phyloP scores from a whole-genome alignment of 1,140 invertebrate genomes.

The Sarcophaga bullata region DNA sequence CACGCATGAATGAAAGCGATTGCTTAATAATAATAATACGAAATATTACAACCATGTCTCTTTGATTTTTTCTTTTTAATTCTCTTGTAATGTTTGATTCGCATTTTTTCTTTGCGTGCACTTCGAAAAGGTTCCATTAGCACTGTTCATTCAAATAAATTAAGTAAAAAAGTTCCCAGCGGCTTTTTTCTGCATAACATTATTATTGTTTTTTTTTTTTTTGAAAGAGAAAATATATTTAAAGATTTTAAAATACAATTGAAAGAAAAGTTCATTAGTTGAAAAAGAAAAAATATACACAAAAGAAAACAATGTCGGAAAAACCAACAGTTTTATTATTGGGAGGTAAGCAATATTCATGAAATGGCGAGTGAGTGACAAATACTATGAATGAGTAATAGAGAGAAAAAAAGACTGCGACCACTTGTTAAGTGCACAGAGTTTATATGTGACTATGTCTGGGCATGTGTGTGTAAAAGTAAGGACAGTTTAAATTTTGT shows the following conservation, averaged over 20 bases:
- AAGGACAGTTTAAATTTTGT: no score
- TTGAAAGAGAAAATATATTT: no score
- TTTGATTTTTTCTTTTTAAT: neutral
- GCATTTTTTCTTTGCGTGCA: neutral
- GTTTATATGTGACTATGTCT: no score
- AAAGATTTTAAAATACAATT: neutral
- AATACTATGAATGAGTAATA: constrained; percentile 24
- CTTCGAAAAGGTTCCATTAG: neutral
- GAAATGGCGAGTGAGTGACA: neutral
- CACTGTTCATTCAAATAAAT: neutral
- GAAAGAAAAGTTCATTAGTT: neutral
- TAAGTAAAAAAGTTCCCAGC: constrained; percentile 5
- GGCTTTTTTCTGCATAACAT: constrained; percentile 31
- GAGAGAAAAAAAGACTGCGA: neutral
- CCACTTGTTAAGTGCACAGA: neutral
- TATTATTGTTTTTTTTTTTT: constrained; percentile 30
- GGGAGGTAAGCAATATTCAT: constrained; percentile 56
- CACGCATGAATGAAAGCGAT: neutral
- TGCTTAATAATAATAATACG: neutral
- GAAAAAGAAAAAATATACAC: neutral
- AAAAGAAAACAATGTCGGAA: constrained; percentile 54
- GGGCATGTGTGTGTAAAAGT: no score
- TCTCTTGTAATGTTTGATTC: neutral
- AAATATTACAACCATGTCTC: neutral
- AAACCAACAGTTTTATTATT: constrained; percentile 63